A percentile compares a stretch with the other conserved stretches of the same genome.
phyloP scores from a whole-genome alignment of 1,140 invertebrate genomes.

The Caenorhabditis briggsae region DNA sequence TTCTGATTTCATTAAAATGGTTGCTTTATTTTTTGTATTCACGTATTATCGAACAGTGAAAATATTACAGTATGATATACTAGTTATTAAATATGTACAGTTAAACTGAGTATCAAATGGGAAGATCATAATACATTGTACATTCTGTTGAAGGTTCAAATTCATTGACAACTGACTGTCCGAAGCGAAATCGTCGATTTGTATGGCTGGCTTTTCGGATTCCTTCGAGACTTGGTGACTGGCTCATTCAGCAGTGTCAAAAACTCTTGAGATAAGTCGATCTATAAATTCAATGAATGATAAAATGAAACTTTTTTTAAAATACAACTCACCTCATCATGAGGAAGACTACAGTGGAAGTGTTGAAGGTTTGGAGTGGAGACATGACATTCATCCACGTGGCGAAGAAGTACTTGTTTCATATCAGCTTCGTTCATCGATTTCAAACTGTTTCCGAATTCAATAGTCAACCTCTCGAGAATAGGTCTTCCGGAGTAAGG shows the following conservation, averaged over 20 bases:
- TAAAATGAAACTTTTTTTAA: neutral
- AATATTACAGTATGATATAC: too few species aligned
- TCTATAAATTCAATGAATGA: neutral
- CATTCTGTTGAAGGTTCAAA: too few species aligned
- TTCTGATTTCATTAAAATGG: too few species aligned
- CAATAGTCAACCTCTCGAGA: neutral
- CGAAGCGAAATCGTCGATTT: slow-evolving; percentile 4
- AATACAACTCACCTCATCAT: slow-evolving; percentile 10
- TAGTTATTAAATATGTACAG: too few species aligned
- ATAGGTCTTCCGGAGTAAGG: neutral
- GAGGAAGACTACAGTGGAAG: slow-evolving; percentile 26
- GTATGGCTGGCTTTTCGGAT: neutral
- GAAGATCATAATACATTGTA: neutral
- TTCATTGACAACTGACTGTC: slow-evolving; percentile 18
- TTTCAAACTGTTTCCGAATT: slow-evolving; percentile 20
- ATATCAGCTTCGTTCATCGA: neutral
- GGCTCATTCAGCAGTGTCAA: neutral
- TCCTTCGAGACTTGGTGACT: neutral
- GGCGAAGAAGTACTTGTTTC: neutral
- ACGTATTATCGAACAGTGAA: too few species aligned
- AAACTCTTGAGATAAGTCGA: slow-evolving; percentile 22
- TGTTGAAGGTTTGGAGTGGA: slow-evolving; percentile 21
- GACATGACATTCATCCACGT: neutral
- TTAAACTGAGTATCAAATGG: neutral
- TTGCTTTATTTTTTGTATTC: too few species aligned